Base-by-base conservation (phyloP, 2,888 invertebrate genomes). In the Podotricha telesiphe region DNA sequence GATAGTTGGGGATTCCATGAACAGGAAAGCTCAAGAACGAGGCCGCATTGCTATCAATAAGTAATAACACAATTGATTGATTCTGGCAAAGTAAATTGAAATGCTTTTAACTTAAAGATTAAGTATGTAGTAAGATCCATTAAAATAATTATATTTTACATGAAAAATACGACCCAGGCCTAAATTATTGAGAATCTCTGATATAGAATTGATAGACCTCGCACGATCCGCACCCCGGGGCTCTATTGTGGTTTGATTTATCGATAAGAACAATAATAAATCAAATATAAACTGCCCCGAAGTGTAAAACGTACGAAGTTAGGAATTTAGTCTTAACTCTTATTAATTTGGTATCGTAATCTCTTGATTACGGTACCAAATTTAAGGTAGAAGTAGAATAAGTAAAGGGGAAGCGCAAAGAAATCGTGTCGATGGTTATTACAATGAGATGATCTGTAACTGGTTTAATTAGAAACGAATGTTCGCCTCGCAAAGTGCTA, bases 181-280 rank as follows among this genome's bases (percentile, higher is more conserved):
- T 15, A 48, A 62, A 47, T 34, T 28, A 10, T 62, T 62, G 28
- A 19, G 28, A 20, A 19, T 10, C 37, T 19, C 62, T 62, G 62
- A 48, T 37, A 19, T 62, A 62, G 88, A 89, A 91, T 91, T 91
- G 90, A 91, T 91, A 91, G 90, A 91, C 91, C 86, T 89, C 86
- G 85, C 74, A 74, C 76, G 75, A 76, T 77, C 78, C 80, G 82
- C 83, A 82, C 86, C 85, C 80, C 76, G 78, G 84, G 86, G 84
- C 85, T 86, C 87, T 87, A 89, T 90, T 89, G 89, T 89, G 79
- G 80, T 80, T 87, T 89, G 91, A 92, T 91, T 91, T 91, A 92
- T 91, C 86, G 82, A 82, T 84, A 91, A 92, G 91, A 91, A 91
- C 91, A 91, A 91, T 87, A 88, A 91, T 92, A 92, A 92, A 92